Evolutionary conservation across 2,888 invertebrate species (phyloP).

Genomic region (Thumatha senex): DNA sequence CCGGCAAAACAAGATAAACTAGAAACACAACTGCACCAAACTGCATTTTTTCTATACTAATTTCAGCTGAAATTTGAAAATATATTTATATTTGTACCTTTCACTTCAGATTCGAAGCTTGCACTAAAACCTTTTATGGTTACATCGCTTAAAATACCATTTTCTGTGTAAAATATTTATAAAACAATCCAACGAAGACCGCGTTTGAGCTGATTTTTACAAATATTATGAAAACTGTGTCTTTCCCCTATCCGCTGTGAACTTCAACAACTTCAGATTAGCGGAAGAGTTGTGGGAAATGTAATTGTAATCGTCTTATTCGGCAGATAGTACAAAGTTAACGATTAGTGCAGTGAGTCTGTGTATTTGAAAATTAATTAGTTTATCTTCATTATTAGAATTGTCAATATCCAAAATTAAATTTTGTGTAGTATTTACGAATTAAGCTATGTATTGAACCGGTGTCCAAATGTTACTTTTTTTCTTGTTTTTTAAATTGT

Average conservation of each 20-base stretch:
- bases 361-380: neutral
- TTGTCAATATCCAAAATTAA: too few species aligned
- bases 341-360: neutral
- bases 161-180: constrained; percentile 56
- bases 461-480: too few species aligned
- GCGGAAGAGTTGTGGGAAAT: constrained; percentile 7
- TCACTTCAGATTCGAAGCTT: constrained; percentile 4
- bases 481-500: too few species aligned
- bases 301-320: neutral
- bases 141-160: constrained; percentile 59
- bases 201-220: constrained; percentile 43
- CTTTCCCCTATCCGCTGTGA: constrained; percentile 51
- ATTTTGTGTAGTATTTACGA: too few species aligned
- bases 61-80: constrained; percentile 22
- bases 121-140: constrained; percentile 24
- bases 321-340: neutral
- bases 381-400: neutral
- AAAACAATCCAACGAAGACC: constrained; percentile 59
- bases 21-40: constrained; percentile 47
- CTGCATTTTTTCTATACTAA: constrained; percentile 51
- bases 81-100: constrained; percentile 2
- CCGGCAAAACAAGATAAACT: constrained; percentile 48
- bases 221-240: constrained; percentile 58
- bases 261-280: constrained; percentile 48
- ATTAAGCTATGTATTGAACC: too few species aligned